Evolutionary conservation across 1,140 invertebrate species (phyloP), one percentile per base, ranked within the genome.

Genomic region (Drosophila ambigua): DNA sequence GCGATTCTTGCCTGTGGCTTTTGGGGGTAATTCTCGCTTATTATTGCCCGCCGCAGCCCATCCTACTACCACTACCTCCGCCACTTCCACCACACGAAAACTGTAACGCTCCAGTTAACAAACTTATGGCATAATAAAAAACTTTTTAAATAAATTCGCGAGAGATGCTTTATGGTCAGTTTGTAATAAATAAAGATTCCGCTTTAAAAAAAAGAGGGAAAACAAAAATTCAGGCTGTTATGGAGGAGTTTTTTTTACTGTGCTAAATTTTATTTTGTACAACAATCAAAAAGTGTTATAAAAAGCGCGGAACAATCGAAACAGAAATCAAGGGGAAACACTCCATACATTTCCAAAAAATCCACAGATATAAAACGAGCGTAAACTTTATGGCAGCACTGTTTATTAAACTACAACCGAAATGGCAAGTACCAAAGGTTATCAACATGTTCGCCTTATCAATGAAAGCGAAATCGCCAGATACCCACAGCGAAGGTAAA

Each of bases 21-120:
- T 49, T 39, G 58, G 61, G 54, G 54, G 63, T 76, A 76, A 76
- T 75, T 76, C 55, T 68, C 72, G 72, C 72, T 76, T 76, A 54
- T 63, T 72, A 60, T 76, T 44, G 48, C 48, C 62, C 50, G 44
- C 52, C 46, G 41, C 35, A 1, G 11, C 41, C 3, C 15, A 20
- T 20, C 20, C 26, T 28, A n/a, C 16, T 7, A 54, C 16, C 11
- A 28, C 23, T 24, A 24, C 72, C 35, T 11, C 11, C 35, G 5
- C 9, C 4, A 41, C 60, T 58, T 57, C 46, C 46, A 49, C 64
- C 44, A 60, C 72, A 46, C 64, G 60, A 59, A 51, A 72, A 82
- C 51, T 80, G 77, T 72, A 69, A 80, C 73, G 82, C 77, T 78
- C 77, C 62, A 81, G 82, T 87, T 76, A 76, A 71, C 82, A 75